Evolutionary conservation across 2,888 invertebrate species (phyloP).

Genomic region (Pteria penguin): DNA sequence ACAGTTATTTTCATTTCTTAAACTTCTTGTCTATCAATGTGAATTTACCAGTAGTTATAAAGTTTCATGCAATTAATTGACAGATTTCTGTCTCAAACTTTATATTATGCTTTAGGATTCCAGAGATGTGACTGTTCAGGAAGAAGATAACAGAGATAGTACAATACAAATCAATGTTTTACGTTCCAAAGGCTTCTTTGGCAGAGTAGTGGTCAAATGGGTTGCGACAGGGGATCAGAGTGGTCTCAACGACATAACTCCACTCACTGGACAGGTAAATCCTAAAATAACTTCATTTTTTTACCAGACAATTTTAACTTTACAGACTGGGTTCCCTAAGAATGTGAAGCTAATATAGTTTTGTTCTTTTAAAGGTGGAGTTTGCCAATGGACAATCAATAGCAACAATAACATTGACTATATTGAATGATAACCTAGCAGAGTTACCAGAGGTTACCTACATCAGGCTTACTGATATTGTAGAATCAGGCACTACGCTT

Average conservation of each 20-base stretch:
- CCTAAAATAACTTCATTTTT: background rate
- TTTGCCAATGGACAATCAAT: conserved; percentile 72
- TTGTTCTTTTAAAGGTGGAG: conserved; percentile 66
- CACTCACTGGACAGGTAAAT: conserved; percentile 71
- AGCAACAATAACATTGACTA: conserved; percentile 71
- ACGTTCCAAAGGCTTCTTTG: conserved; percentile 69
- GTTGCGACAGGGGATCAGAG: conserved; percentile 71
- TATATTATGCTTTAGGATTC: conserved; percentile 68
- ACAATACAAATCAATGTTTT: conserved; percentile 67
- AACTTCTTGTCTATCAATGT: too few species aligned
- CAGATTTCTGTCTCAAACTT: background rate
- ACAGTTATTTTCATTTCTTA: too few species aligned
- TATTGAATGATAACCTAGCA: conserved; percentile 73
- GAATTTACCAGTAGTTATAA: too few species aligned
- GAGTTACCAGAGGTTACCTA: conserved; percentile 75
- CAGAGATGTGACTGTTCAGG: conserved; percentile 60
- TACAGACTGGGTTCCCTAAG: background rate
- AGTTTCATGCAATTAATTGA: too few species aligned
- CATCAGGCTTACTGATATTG: conserved; percentile 68
- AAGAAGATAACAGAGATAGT: conserved; percentile 66
- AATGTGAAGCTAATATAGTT: background rate
- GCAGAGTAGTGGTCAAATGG: conserved; percentile 74
- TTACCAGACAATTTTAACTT: background rate
- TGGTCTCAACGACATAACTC: conserved; percentile 73
- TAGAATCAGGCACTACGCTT: conserved; percentile 65